A percentile compares a stretch with the other conserved stretches of the same genome.
Evolutionary conservation across 2,888 invertebrate genomes (phyloP).

Genomic region (Drepanosiphum platanoidis): DNA sequence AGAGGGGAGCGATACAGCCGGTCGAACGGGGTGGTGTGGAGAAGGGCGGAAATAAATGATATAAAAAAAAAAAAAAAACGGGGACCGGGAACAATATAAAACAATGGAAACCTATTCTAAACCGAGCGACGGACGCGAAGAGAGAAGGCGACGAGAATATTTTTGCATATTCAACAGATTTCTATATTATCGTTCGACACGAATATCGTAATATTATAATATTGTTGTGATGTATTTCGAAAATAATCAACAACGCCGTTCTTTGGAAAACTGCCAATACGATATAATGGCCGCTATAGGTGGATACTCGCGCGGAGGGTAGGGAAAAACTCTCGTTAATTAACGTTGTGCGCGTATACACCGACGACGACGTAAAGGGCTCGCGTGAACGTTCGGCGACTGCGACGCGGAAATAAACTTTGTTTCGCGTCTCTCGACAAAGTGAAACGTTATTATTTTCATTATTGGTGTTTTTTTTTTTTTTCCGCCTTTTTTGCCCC

Average conservation of each 20-base stretch:
- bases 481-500: neutral
- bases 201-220: no score
- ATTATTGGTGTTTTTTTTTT: slow-evolving; percentile 13
- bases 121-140: neutral
- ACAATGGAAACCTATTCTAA: slow-evolving; percentile 10
- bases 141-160: slow-evolving; percentile 10
- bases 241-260: no score
- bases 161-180: slow-evolving; percentile 47
- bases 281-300: no score
- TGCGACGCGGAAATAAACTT: neutral
- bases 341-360: neutral
- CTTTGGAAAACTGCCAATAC: slow-evolving; percentile 21
- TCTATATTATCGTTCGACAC: neutral
- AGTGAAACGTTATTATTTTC: slow-evolving; percentile 16
- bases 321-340: neutral
- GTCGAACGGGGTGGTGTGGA: neutral
- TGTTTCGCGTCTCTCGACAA: neutral
- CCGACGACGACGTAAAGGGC: no score
- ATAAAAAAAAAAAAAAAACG: neutral
- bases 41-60: no score
- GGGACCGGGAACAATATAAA: neutral
- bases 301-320: no score
- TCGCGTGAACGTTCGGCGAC: neutral
- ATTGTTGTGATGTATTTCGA: no score
- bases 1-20: neutral